Evolutionary conservation across 2,113 vertebrate species (phyloP).

Genomic region (Okapia johnstoni): DNA sequence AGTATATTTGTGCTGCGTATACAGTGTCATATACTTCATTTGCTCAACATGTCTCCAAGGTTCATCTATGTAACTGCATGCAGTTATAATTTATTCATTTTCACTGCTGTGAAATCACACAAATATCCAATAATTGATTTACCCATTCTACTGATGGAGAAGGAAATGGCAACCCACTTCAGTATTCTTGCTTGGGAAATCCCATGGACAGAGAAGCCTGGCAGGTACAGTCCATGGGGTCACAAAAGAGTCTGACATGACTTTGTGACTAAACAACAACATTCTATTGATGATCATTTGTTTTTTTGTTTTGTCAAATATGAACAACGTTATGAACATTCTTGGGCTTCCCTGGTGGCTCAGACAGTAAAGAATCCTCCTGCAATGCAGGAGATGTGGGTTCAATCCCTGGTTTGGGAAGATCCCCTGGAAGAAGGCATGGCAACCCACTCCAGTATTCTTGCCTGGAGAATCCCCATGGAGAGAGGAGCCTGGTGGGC

Average conservation of each 20-base stretch:
- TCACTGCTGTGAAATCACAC: not conserved
- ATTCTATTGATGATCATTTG: not conserved
- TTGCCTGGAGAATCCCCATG: not conserved
- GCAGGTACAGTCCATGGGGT: not conserved
- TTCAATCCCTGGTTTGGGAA: not conserved
- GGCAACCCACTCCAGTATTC: not conserved
- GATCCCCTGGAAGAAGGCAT: not conserved
- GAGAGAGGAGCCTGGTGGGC: not conserved
- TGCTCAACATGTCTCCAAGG: not conserved
- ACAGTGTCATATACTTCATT: not conserved
- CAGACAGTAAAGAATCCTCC: not conserved
- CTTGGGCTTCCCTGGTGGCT: not conserved
- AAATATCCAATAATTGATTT: not conserved
- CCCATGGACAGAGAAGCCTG: not conserved
- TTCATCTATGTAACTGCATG: not conserved
- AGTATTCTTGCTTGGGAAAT: not conserved
- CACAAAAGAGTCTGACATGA: not conserved
- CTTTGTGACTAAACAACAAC: not conserved
- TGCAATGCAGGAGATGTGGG: not conserved
- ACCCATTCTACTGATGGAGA: not conserved
- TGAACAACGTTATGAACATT: not conserved
- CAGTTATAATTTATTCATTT: not conserved
- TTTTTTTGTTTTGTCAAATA: not conserved
- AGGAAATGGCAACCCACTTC: not conserved
- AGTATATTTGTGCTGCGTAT: not conserved